Conservation (phyloP, 1,140 invertebrate genomes). For the Lordiphosa mommai region DNA sequence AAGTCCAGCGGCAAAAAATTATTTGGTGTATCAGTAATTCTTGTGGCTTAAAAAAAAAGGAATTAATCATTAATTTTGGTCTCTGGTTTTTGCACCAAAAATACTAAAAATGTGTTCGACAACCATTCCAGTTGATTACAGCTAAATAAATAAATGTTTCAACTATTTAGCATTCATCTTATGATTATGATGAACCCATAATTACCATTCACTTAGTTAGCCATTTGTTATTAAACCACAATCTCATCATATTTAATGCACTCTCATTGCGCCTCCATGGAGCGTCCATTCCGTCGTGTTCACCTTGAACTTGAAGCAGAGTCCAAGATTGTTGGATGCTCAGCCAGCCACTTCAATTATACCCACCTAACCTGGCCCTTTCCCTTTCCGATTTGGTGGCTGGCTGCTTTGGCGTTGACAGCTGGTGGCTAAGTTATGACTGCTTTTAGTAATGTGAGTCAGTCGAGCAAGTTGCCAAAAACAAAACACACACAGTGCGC, state of each 20-base stretch:
- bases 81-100: too few relatives aligned
- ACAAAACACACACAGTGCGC: slow-evolving; percentile 15
- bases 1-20: too few relatives aligned
- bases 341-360: slow-evolving; percentile 30
- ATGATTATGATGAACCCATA: slow-evolving; percentile 10
- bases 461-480: slow-evolving; percentile 29
- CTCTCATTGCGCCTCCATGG: slow-evolving; percentile 36
- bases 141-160: too few relatives aligned
- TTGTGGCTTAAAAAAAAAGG: too few relatives aligned
- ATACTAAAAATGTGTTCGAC: too few relatives aligned
- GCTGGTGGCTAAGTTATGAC: slow-evolving; percentile 41
- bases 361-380: slow-evolving; percentile 48
- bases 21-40: too few relatives aligned
- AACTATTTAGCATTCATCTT: neutral
- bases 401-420: slow-evolving; percentile 1
- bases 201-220: slow-evolving; percentile 24
- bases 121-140: too few relatives aligned
- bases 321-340: slow-evolving; percentile 29
- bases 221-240: slow-evolving; percentile 11
- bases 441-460: slow-evolving; percentile 51
- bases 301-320: slow-evolving; percentile 59
- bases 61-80: too few relatives aligned
- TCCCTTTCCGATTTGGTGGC: slow-evolving; percentile 41
- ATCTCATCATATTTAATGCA: slow-evolving; percentile 29
- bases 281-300: slow-evolving; percentile 6